Evolutionary conservation across 2,797 vertebrate species (phyloP), one percentile per base, ranked within the genome.

Genomic region (Taenioides sp.): DNA sequence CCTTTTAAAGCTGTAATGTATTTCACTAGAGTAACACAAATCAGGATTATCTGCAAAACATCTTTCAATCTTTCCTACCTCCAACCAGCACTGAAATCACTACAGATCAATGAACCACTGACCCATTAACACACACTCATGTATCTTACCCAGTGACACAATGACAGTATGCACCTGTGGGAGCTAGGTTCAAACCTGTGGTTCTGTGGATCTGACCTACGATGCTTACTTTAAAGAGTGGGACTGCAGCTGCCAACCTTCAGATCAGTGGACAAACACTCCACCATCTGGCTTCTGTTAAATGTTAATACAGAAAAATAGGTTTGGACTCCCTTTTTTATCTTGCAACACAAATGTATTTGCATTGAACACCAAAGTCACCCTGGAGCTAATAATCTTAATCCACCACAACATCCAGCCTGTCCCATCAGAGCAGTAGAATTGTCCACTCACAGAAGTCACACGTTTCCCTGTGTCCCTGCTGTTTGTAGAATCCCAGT

Each of bases 401-500:
- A 31, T 27, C 49, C 63, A 69, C 47, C 14, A 60, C 20, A 61
- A 16, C 18, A 71, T 67, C 72, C 25, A 75, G 31, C 50, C 62
- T 67, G 1, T 7, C 61, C 67, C 75, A 71, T 69, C 66, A 67
- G 65, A 65, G 69, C 27, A 27, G 57, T 68, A 16, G 14, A 47
- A 84, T 76, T 79, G 23, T 69, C 27, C 47, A 37, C 16, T 22
- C 37, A 55, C 14, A 65, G 74, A 54, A 75, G 78, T 70, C 72
- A 73, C 84, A 80, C 69, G 28, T 78, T 69, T 59, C 60, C 58
- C 72, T 11, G 5, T 7, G 54, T 72, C 55, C 91, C 88, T 63
- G 91, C 92, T 88, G 87, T 81, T 88, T 87, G 70, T 55, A 90
- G 94, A 94, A 94, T 94, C 90, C 63, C 81, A 93, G 81, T 88